These are phyloP conservation scores for Nycticebus coucang DNA, from an alignment of 2,113 vertebrate genomes.

Conservation along the genomic window DNA sequence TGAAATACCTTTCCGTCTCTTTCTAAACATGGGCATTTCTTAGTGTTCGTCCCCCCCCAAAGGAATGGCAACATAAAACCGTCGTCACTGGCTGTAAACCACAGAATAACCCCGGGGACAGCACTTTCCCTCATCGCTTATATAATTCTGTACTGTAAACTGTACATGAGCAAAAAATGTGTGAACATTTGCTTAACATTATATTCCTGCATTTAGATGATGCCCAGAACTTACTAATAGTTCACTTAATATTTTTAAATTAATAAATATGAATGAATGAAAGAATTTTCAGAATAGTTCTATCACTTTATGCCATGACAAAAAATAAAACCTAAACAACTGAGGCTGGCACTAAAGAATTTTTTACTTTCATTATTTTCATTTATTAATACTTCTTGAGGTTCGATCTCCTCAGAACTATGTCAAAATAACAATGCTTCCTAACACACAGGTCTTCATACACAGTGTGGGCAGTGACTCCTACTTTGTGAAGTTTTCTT, in stretches of 20 bases:
- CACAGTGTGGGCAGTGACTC: neutral
- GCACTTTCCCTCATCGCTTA: neutral
- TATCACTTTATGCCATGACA: neutral
- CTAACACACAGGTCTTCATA: neutral
- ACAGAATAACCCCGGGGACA: neutral
- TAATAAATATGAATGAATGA: neutral
- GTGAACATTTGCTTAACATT: neutral
- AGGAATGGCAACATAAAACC: neutral
- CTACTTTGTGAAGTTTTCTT: neutral
- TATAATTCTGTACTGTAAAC: neutral
- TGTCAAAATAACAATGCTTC: neutral
- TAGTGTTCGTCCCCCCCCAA: neutral
- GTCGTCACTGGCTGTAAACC: neutral
- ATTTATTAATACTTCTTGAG: neutral
- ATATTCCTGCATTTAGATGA: neutral
- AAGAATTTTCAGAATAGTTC: neutral
- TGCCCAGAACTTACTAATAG: neutral
- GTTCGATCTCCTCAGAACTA: neutral
- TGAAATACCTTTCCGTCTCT: neutral
- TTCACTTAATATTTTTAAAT: neutral
- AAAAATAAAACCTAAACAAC: neutral
- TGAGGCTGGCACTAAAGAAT: neutral
- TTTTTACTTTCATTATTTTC: neutral
- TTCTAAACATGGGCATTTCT: neutral
- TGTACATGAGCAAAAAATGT: neutral